Conservation (phyloP, 2,113 vertebrate genomes). For the Grus americana region DNA sequence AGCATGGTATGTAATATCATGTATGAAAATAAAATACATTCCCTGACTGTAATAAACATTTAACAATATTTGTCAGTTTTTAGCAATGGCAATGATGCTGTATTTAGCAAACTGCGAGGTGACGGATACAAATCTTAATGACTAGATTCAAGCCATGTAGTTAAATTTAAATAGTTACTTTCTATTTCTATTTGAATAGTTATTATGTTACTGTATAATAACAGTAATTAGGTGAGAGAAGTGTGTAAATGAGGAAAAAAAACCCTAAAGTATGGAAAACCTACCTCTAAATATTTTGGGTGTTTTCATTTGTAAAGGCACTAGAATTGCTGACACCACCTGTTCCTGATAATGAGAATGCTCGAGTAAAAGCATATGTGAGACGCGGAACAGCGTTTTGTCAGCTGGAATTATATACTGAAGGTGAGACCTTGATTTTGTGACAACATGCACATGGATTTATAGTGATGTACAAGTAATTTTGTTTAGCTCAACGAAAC, state of each 20-base stretch:
- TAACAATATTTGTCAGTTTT: neutral
- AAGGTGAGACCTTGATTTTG: slow-evolving; percentile 77
- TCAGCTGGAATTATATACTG: slow-evolving; percentile 88
- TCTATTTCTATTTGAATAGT: neutral
- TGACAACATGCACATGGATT: neutral
- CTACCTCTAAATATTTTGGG: neutral
- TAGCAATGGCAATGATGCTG: neutral
- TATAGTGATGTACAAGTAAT: neutral
- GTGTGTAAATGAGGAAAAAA: neutral
- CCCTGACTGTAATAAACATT: neutral
- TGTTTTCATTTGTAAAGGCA: slow-evolving; percentile 76
- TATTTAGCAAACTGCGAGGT: neutral
- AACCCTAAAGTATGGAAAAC: neutral
- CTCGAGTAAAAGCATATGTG: slow-evolving; percentile 85
- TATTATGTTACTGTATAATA: neutral
- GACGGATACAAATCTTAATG: neutral
- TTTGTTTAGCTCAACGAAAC: neutral
- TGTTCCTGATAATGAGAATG: slow-evolving; percentile 82
- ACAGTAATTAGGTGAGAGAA: neutral
- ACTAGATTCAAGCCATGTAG: neutral
- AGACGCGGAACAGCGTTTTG: slow-evolving; percentile 92
- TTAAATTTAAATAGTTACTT: neutral
- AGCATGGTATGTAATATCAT: neutral
- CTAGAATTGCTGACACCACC: slow-evolving; percentile 88
- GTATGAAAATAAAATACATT: neutral